Conservation (phyloP, 2,888 invertebrate species). For the Diarsia mendica region DNA sequence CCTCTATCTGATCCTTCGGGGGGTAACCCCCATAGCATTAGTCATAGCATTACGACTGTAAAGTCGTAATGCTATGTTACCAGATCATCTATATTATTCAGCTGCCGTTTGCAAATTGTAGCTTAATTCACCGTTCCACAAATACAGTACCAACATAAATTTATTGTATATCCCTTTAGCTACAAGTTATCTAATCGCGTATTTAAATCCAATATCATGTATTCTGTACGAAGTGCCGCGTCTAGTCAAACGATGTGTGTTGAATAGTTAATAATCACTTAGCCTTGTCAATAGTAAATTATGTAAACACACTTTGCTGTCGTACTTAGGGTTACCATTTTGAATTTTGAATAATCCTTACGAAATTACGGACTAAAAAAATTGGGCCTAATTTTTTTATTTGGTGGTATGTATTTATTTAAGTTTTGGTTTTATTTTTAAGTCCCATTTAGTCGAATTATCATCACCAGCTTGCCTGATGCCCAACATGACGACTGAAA, state of each 20-base stretch:
- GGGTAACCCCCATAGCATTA: no score
- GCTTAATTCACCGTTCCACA: constrained; percentile 22
- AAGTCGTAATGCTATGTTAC: not conserved
- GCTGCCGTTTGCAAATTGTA: constrained; percentile 31
- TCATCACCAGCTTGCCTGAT: not conserved
- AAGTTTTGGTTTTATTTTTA: not conserved
- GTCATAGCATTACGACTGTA: no score
- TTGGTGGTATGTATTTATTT: not conserved
- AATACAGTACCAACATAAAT: not conserved
- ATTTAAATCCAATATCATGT: constrained; percentile 55
- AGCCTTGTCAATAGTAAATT: constrained; percentile 71
- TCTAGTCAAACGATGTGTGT: constrained; percentile 50
- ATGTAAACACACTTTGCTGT: constrained; percentile 68
- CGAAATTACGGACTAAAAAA: not conserved
- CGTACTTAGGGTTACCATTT: constrained; percentile 11
- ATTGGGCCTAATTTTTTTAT: not conserved
- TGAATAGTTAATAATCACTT: constrained; percentile 71
- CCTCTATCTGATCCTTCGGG: not conserved
- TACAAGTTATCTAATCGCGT: constrained; percentile 52
- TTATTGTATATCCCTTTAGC: constrained; percentile 29
- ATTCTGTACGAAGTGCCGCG: constrained; percentile 43
- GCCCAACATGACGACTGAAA: no score
- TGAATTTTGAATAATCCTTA: not conserved
- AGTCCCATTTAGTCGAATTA: not conserved
- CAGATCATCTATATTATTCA: not conserved